Evolutionary conservation across 2,797 vertebrate species (phyloP).

Genomic region (Margarornis squamiger): DNA sequence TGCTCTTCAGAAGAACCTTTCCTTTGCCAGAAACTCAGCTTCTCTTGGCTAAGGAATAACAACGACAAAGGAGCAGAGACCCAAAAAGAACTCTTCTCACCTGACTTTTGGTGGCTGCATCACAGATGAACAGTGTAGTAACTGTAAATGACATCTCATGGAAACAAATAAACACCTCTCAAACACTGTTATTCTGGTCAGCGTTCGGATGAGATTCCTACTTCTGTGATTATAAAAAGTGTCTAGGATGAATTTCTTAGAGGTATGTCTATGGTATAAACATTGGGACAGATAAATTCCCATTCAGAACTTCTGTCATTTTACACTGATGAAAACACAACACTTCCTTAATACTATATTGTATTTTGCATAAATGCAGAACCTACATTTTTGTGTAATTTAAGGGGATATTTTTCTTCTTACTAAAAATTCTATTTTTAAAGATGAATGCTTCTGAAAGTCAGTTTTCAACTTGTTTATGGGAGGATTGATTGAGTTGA

Average conservation of each 20-base stretch:
- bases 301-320: background rate
- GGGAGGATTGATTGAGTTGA: conserved; percentile 4
- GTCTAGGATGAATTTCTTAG: background rate
- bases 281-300: background rate
- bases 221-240: background rate
- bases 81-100: background rate
- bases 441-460: background rate
- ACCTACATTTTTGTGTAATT: background rate
- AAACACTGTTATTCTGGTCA: background rate
- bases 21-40: background rate
- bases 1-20: background rate
- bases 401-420: background rate
- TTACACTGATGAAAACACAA: background rate
- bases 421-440: background rate
- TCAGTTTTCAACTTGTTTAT: conserved; percentile 30
- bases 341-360: conserved; percentile 19
- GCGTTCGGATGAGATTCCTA: background rate
- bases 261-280: background rate
- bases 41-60: background rate
- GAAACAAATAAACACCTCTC: background rate
- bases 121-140: background rate
- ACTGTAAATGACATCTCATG: background rate
- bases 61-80: background rate
- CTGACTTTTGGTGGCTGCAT: background rate
- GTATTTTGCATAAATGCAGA: conserved; percentile 15